These are phyloP conservation scores for Drosophila ustulata DNA, from an alignment of 2,888 invertebrate species.

Conservation along the genomic window DNA sequence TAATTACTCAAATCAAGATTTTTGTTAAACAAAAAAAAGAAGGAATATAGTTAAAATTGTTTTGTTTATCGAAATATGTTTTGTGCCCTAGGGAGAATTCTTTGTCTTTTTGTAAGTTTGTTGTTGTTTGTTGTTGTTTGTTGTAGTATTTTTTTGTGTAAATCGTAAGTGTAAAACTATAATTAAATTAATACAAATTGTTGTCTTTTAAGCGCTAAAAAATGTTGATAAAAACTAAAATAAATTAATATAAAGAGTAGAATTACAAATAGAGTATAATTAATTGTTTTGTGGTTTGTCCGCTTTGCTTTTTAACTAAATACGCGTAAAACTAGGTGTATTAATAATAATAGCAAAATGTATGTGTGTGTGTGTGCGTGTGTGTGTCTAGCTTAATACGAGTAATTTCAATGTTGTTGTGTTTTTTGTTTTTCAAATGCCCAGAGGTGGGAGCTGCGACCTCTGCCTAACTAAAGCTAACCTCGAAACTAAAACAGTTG, in stretches of 20 bases:
- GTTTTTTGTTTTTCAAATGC: conserved; percentile 60
- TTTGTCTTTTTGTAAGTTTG: conserved; percentile 69
- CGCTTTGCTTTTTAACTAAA: conserved; percentile 67
- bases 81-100: conserved; percentile 83
- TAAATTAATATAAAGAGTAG: conserved; percentile 54
- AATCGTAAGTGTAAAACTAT: conserved; percentile 53
- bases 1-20: conserved; percentile 40
- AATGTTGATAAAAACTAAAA: conserved; percentile 50
- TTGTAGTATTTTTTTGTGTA: conserved; percentile 30
- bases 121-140: conserved; percentile 38
- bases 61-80: conserved; percentile 42
- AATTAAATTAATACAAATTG: conserved; percentile 75
- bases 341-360: conserved; percentile 23
- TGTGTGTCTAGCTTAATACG: conserved; percentile 60
- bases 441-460: conserved; percentile 51
- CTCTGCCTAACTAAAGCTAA: conserved; percentile 55
- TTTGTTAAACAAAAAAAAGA: conserved; percentile 75
- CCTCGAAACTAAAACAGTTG: conserved; percentile 21
- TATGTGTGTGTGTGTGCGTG: conserved; percentile 18
- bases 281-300: conserved; percentile 63
- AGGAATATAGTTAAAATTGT: conserved; percentile 36
- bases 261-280: conserved; percentile 43
- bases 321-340: conserved; percentile 18
- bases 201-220: conserved; percentile 61
- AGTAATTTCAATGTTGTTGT: conserved; percentile 63